Base-by-base conservation (phyloP, 2,888 invertebrate species). In the Sericinus montela region DNA sequence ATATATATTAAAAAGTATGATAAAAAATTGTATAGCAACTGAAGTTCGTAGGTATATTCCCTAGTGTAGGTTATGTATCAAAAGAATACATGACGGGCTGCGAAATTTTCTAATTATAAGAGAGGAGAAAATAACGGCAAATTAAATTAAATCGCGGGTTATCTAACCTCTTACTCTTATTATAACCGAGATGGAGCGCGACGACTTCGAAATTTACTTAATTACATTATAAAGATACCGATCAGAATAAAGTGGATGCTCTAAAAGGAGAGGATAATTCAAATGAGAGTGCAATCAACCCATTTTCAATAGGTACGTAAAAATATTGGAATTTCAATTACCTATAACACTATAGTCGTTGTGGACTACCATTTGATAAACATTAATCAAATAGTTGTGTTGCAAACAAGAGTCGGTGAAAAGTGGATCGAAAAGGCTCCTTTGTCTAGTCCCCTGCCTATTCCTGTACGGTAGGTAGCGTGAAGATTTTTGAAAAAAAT, bases 161-260 rank as follows among this genome's bases (percentile, higher is more conserved):
- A 75, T 73, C 72, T 70, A 63, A 70, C 69, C 73, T 72, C 67
- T 75, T 65, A 72, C 67, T 71, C 69, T 72, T 78, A 79, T 80
- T 78, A 76, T 80, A 72, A 77, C 60, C 64, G 66, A 69, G 68
- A 73, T 66, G 67, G 70, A 64, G 65, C 69, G 67, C 65, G 72
- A 73, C 65, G 72, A 73, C 72, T 77, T 76, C 58, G 69, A 80
- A 80, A 81, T 80, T 80, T 71, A 75, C 75, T 80, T 80, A 81
- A 81, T 80, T 78, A 75, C 74, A 69, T 75, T 79, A 71, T 73
- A 75, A 80, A 77, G 77, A 80, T 77, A 79, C 69, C 63, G 69
- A 81, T 80, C 75, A 65, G 64, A 72, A 72, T 67, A 70, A 78
- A 77, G 67, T 72, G 69, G 65, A 63, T 53, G 59, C 63, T 56